phyloP scores from a whole-genome alignment of 2,797 vertebrate species.

The Anableps anableps region DNA sequence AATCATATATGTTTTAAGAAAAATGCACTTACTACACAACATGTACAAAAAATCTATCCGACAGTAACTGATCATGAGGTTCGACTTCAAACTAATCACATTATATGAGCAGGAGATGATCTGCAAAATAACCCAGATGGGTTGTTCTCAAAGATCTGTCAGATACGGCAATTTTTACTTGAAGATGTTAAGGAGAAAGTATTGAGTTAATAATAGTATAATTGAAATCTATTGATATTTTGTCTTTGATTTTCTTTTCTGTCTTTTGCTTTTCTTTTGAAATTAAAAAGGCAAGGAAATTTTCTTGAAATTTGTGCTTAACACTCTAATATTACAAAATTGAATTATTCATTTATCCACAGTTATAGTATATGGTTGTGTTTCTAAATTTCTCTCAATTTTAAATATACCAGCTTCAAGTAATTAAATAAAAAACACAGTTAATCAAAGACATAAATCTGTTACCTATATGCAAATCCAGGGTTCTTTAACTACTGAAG shows the following conservation, averaged over 20 bases:
- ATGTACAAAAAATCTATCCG: background rate
- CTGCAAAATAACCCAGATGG: slow-evolving; percentile 1
- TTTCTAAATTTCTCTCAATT: background rate
- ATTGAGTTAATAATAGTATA: background rate
- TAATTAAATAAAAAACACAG: background rate
- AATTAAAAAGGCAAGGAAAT: background rate
- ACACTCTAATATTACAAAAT: background rate
- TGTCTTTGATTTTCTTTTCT: background rate
- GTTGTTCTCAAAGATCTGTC: background rate
- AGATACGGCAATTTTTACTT: background rate
- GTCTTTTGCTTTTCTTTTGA: background rate
- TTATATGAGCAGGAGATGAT: background rate
- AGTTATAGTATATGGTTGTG: background rate
- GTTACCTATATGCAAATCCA: background rate
- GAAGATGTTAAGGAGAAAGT: background rate
- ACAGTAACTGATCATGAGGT: background rate
- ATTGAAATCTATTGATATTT: background rate
- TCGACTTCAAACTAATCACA: background rate
- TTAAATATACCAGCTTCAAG: background rate
- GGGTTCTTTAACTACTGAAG: background rate
- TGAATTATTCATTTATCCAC: too few species aligned
- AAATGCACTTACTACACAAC: background rate
- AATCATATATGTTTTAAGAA: background rate
- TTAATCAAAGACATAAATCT: background rate
- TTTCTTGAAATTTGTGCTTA: background rate